These are phyloP conservation scores for Pangasius djambal DNA, from an alignment of 2,797 vertebrate genomes.

Conservation along the genomic window DNA sequence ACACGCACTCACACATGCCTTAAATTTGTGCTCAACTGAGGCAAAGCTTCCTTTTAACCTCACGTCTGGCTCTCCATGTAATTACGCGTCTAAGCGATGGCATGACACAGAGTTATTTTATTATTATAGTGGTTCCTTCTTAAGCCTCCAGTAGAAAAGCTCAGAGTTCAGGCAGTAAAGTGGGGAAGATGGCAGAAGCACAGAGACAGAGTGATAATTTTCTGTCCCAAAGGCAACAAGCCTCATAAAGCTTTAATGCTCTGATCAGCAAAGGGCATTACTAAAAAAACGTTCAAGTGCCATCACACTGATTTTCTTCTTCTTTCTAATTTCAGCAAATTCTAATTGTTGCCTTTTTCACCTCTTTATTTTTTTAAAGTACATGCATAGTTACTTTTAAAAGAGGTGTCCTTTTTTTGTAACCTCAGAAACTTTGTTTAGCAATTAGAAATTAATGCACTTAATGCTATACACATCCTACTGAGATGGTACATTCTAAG, in stretches of 20 bases:
- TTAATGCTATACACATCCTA: background rate
- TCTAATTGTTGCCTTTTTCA: background rate
- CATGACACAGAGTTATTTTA: background rate
- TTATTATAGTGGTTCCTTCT: slow-evolving; percentile 21
- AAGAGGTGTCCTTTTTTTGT: background rate
- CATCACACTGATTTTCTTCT: background rate
- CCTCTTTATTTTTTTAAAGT: background rate
- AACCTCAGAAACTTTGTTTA: background rate
- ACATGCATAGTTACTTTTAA: background rate
- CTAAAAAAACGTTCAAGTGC: background rate
- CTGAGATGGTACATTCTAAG: background rate
- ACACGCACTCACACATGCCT: background rate
- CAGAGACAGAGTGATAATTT: background rate
- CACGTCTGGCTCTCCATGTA: slow-evolving; percentile 23
- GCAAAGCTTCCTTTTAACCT: background rate
- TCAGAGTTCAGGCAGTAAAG: slow-evolving; percentile 3
- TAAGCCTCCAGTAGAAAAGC: background rate
- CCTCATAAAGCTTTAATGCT: background rate
- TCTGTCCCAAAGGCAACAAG: background rate
- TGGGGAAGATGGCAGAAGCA: background rate
- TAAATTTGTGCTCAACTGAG: background rate
- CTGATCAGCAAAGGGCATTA: background rate
- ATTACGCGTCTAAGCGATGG: slow-evolving; percentile 25
- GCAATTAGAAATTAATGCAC: background rate
- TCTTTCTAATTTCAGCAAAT: background rate